A percentile compares a stretch with the other conserved stretches of the same genome.
Evolutionary conservation across 2,113 vertebrate genomes (phyloP).

Genomic region (Xerus inauris): DNA sequence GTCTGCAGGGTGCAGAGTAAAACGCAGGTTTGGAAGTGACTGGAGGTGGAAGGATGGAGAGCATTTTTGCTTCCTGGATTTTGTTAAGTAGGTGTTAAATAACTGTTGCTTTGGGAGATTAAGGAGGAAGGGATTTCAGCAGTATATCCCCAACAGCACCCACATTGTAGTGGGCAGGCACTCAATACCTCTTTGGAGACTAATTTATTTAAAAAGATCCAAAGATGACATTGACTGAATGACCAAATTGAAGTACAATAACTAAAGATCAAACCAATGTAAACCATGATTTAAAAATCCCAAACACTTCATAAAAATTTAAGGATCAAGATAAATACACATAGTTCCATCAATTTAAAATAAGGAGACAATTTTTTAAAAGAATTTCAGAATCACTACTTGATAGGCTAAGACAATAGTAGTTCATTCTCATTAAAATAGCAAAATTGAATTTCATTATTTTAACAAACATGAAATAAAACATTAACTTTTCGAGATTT

Average conservation of each 20-base stretch:
- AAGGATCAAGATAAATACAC: not conserved
- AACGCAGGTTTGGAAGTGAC: not conserved
- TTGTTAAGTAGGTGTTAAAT: not conserved
- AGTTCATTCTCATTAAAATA: constrained; percentile 62
- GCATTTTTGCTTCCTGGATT: not conserved
- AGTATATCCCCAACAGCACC: not conserved
- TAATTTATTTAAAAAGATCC: not conserved
- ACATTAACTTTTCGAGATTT: constrained; percentile 82
- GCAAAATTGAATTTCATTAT: constrained; percentile 68
- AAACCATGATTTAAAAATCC: constrained; percentile 47
- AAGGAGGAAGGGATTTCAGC: constrained; percentile 6
- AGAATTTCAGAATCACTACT: constrained; percentile 46
- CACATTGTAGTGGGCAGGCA: not conserved
- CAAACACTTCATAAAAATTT: constrained; percentile 53
- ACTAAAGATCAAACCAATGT: constrained; percentile 30
- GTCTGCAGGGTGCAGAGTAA: not conserved
- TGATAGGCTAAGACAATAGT: constrained; percentile 16
- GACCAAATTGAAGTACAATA: constrained; percentile 37
- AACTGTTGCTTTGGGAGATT: not conserved
- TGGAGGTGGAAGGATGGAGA: not conserved
- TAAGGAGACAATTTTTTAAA: not conserved
- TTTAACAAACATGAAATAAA: constrained; percentile 79
- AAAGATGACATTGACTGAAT: constrained; percentile 3
- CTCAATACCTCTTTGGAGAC: not conserved
- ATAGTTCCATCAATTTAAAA: not conserved